Conservation (phyloP, 2,888 invertebrate species). For the Pristionchus maxplancki region DNA sequence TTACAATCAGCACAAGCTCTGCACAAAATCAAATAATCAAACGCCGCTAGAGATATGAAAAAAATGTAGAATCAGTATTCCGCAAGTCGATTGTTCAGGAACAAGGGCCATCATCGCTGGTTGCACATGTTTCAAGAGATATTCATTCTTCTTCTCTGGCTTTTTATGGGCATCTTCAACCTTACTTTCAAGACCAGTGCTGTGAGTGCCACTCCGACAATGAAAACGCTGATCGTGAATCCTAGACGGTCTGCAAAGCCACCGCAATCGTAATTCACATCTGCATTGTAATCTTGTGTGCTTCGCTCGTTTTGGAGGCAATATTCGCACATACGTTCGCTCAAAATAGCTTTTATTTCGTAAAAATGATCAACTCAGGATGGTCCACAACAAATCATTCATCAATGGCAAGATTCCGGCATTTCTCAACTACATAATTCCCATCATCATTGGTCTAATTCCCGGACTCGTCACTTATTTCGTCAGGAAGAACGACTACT, state of each 20-base stretch:
- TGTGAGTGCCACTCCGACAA: not conserved
- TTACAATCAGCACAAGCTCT: too few relatives aligned
- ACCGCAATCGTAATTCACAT: conserved; percentile 60
- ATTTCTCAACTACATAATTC: conserved; percentile 61
- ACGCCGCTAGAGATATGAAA: not conserved
- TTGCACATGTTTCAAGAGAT: conserved; percentile 66
- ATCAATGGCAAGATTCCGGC: conserved; percentile 62
- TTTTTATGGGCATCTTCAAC: conserved; percentile 61
- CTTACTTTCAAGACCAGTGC: conserved; percentile 13
- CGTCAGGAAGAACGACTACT: conserved; percentile 55
- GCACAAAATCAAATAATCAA: not conserved
- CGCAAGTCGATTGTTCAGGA: conserved; percentile 57
- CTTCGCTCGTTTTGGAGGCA: conserved; percentile 61
- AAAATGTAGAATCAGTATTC: too few relatives aligned
- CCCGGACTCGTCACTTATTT: conserved; percentile 60
- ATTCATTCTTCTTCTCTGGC: conserved; percentile 58
- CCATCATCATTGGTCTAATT: conserved; percentile 57
- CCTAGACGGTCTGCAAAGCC: conserved; percentile 61
- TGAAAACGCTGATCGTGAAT: too few relatives aligned
- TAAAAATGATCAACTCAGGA: conserved; percentile 32
- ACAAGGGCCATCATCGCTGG: conserved; percentile 63
- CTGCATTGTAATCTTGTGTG: conserved; percentile 59
- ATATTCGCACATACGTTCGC: conserved; percentile 64
- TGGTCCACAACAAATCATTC: conserved; percentile 48
- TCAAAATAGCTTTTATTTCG: too few relatives aligned